Base-by-base conservation (phyloP, 1,140 invertebrate genomes). In the Halotydeus destructor region DNA sequence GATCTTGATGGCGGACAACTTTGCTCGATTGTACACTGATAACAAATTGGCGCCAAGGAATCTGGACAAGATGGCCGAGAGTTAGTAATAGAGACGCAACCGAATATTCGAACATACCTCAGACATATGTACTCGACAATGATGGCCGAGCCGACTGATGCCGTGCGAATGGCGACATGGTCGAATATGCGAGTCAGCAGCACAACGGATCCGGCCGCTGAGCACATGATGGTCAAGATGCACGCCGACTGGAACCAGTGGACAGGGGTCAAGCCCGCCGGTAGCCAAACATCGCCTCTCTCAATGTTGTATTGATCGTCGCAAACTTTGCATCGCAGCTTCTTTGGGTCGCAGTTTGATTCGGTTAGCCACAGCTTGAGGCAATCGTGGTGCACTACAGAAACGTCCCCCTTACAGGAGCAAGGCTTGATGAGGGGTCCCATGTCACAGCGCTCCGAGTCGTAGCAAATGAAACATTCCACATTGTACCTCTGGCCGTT, bases 401-500 rank as follows among this genome's bases (percentile, higher is more conserved):
- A 75, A 8, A 88, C 78, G 60, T 89, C 84, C 3, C 85, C 85
- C 42, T 77, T 76, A 60, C 84, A 91, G 34, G 74, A 69, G 54
- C 85, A 91, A 1, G 85, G 84, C 47, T 82, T 74, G 55, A 91
- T 88, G 21, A 89, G 62, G 3, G 78, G 74, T 16, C 73, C 72
- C 40, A 64, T 64, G 57, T 85, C 80, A 3, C 66, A 65, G 42
- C 75, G 69, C 5, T 84, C 72, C 40, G 62, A 67, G 59, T 91
- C 84, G 54, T 88, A 89, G 60, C 83, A 91, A 52, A 91, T 88
- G 80, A 81, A 91, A 61, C 85, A 91, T 54, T 86, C 82, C 16
- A 19, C 40, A 14, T 28, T 43, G 12, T 4, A 6, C 8, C 9
- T 12, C 22, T 12, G 12, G 21, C 11, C 35, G 1, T 6, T 24